phyloP scores from a whole-genome alignment of 2,888 invertebrate species.

The Euplagia quadripunctaria region DNA sequence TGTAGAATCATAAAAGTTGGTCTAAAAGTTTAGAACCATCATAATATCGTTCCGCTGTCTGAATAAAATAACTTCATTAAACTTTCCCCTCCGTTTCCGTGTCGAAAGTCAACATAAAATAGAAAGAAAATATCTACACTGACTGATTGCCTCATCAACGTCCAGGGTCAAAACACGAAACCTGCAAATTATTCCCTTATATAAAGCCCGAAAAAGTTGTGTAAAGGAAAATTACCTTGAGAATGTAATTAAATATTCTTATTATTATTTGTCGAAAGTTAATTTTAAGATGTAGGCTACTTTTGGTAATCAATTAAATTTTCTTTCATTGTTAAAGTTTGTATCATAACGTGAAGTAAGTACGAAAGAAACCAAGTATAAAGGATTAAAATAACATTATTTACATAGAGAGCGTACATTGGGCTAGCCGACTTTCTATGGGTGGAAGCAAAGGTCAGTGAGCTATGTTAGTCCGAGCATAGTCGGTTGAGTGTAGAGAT shows the following conservation, averaged over 20 bases:
- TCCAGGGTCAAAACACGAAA: conserved; percentile 31
- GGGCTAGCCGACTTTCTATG: conserved; percentile 47
- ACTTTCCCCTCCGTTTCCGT: conserved; percentile 38
- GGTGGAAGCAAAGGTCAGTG: conserved; percentile 34
- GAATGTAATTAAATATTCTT: neutral
- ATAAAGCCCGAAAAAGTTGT: conserved; percentile 32
- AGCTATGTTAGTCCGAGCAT: conserved; percentile 32
- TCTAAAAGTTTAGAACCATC: conserved; percentile 17
- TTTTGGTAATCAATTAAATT: neutral
- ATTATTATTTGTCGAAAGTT: neutral
- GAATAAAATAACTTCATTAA: conserved; percentile 48
- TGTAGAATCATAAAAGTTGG: neutral
- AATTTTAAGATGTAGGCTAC: too few relatives aligned
- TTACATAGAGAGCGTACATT: conserved; percentile 39
- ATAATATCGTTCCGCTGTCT: conserved; percentile 21
- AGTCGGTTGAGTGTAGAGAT: neutral
- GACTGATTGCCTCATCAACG: conserved; percentile 51
- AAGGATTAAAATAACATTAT: conserved; percentile 39
- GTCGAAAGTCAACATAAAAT: conserved; percentile 37
- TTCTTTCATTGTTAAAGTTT: neutral
- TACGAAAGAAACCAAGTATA: neutral
- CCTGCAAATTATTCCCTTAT: conserved; percentile 38
- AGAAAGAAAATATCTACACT: conserved; percentile 33
- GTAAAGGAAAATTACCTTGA: conserved; percentile 17
- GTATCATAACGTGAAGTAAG: neutral